Evolutionary conservation across 64 coral and sea anemone species (phyloP), one percentile per base, ranked within the genome.

Genomic region (Cladopsammia gracilis): DNA sequence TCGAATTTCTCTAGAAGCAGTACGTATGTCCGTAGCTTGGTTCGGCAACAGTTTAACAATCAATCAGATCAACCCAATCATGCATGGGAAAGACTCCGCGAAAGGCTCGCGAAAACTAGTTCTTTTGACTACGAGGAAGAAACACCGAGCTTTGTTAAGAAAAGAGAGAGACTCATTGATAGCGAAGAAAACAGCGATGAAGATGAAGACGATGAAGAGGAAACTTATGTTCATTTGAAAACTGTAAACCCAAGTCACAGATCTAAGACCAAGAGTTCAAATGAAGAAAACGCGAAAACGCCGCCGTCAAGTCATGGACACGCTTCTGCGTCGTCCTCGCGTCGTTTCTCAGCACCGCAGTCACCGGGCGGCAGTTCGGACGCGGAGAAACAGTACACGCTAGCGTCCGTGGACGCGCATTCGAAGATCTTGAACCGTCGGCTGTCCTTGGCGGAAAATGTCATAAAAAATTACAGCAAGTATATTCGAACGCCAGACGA

Each of bases 1-100:
- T 62, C 7, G 20, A 84, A 68, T 84, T 84, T 84, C 11, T 84
- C 80, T 6, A 84, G 80, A 62, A 84, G 80, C 80, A 84, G 80
- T 68, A n/a, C 42, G 8, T 84, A 84, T 84, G 80, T 84, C 0
- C 80, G 80, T 13, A 84, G 61, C n/a, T 68, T 84, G 62, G 80
- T 84, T 10, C 80, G 80, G 4, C 80, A 84, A 14, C 80, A 84
- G 62, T 84, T 84, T 68, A 60, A 84, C 4, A 34, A 66, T 20
- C 80, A 84, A 14, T 67, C 61, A 4, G 80, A 84, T 68, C 80
- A 84, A 42, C 62, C 80, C 12, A 47, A 42, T 12, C 48, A 60
- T 4, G 80, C 80, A 10, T 84, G 80, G 80, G 80, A 65, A 13
- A 84, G 80, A 66, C 62, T 84, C 13, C 80, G 80, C 22, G 62